Conservation (phyloP, 2,888 invertebrate species). For the Vanessa cardui region DNA sequence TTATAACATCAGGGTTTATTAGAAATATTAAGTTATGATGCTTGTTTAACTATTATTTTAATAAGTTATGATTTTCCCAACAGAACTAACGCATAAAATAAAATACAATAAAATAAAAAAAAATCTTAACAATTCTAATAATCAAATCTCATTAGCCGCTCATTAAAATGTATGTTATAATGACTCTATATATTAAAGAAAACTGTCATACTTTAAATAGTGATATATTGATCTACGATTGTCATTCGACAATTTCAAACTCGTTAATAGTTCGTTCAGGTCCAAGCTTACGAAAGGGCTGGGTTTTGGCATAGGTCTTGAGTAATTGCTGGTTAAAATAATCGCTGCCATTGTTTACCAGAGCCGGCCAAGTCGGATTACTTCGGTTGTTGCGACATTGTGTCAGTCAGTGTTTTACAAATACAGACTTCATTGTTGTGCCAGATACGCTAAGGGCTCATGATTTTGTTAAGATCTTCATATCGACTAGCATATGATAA, state of each 20-base stretch:
- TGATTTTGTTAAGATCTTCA: neutral
- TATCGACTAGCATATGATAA: no score
- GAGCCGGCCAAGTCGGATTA: constrained; percentile 37
- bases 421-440: neutral
- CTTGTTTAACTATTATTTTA: no score
- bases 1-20: no score
- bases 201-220: constrained; percentile 9
- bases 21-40: no score
- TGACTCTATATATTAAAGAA: neutral
- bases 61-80: no score
- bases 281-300: constrained; percentile 37
- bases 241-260: constrained; percentile 35
- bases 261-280: constrained; percentile 39
- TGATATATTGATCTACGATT: constrained; percentile 22
- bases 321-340: constrained; percentile 29
- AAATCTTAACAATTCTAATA: no score
- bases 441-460: neutral
- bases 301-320: constrained; percentile 31
- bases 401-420: constrained; percentile 17
- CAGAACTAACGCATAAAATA: no score
- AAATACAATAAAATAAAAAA: no score
- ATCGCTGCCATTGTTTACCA: constrained; percentile 38
- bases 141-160: no score
- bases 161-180: no score
- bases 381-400: constrained; percentile 35